Evolutionary conservation across 2,888 invertebrate genomes (phyloP), one percentile per base, ranked within the genome.

Genomic region (Cataglyphis cursor): DNA sequence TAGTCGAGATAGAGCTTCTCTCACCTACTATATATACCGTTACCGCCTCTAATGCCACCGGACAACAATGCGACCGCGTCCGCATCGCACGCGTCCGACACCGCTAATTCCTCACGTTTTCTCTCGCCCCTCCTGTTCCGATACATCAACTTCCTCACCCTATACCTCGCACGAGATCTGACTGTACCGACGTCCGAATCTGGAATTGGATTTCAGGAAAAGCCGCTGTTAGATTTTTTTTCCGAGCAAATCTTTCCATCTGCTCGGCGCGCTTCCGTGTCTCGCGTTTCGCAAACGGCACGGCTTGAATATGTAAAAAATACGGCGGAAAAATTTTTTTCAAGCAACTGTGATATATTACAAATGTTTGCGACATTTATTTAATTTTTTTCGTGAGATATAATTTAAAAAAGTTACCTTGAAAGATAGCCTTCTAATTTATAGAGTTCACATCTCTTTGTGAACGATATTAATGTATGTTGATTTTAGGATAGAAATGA

Each of bases 71-170:
- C 92, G 81, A 81, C 88, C 85, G 88, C 90, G 91, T 93, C 91
- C 92, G 90, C 91, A 89, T 92, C 93, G 93, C 94, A 93, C 93
- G 93, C 93, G 93, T 93, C 93, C 92, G 88, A 91, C 93, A 91
- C 93, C 94, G 91, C 94, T 93, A 94, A 94, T 94, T 94, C 93
- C 92, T 91, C 88, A 75, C 83, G 87, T 90, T 90, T 87, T 85
- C 88, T 89, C 80, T 65, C 82, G 70, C 78, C 81, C 82, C 81
- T 31, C 54, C 74, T 64, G 35, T 64, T 41, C 54, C 38, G 64
- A 38, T 83, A 57, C 86, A 80, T 81, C 68, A 74, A 73, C 84
- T 80, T 70, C 51, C 82, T 81, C 81, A 41, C 54, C 74, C 73
- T 62, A 70, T 65, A 65, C 81, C 75, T 85, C 76, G 75, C 9